Base-by-base conservation (phyloP, 2,797 vertebrate species). In the Chloroceryle amazona region DNA sequence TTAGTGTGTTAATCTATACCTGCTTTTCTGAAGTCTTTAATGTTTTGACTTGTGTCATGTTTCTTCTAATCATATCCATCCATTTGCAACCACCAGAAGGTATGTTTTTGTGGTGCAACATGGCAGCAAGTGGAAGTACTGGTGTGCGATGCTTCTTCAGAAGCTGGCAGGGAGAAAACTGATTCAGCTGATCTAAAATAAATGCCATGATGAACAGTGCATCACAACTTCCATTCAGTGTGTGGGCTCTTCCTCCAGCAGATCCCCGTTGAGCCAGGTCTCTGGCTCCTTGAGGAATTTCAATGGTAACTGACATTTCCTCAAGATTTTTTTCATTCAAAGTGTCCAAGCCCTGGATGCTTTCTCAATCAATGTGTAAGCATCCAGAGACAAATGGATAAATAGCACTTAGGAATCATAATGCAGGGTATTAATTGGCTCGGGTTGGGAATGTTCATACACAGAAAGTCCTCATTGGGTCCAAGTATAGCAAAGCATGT, bases 181-280 rank as follows among this genome's bases (percentile, higher is more conserved):
- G 28, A 33, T 92, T 83, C 80, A 71, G 57, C 61, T 93, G 54
- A 85, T 84, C 33, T 83, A 44, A 94, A 92, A 68, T n/a, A 13
- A 68, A 35, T 2, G 0, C 11, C 12, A 19, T 52, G 28, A 13
- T 3, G 6, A 79, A 15, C 35, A 52, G 19, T 10, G 37, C 66
- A 73, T 62, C 2, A 1, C 66, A 65, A 3, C 37, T 42, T 90
- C 51, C 9, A 1, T 54, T 33, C 37, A 29, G 35, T 4, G 18
- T 41, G 63, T 1, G 2, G 33, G 29, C 55, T 44, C 3, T 82
- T 66, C 46, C 18, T 92, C 68, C 28, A 42, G 12, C 13, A 75
- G 41, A 46, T 74, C 42, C 18, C 37, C 47, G 37, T 12, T 65
- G 46, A 90, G 39, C 41, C 29, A 46, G 41, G n/a, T 37, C 16